phyloP scores from a whole-genome alignment of 2,797 vertebrate genomes.

The Manis pentadactyla region DNA sequence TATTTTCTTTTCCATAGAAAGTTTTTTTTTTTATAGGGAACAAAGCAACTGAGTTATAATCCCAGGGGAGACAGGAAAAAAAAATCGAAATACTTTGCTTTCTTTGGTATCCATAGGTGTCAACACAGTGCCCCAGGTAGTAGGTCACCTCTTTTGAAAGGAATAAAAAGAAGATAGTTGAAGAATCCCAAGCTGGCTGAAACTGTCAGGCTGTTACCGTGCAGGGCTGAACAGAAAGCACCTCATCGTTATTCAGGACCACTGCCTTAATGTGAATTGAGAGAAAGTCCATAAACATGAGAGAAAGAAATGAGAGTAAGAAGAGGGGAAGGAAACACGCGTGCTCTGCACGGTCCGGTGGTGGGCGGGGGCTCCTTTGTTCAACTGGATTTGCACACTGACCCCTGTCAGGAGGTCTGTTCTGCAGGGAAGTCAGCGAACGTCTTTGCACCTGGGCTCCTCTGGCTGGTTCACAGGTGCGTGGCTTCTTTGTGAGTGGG shows the following conservation, averaged over 20 bases:
- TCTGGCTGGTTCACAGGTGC: constrained; percentile 21
- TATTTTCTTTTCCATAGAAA: not conserved
- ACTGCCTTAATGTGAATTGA: not conserved
- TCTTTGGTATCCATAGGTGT: not conserved
- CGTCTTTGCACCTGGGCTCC: not conserved
- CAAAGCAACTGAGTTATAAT: not conserved
- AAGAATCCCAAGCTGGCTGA: constrained; percentile 14
- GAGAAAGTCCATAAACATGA: not conserved
- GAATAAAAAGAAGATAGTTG: not conserved
- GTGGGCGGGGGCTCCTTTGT: not conserved
- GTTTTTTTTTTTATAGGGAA: not conserved
- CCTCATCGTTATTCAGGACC: not conserved
- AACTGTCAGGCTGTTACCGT: not conserved
- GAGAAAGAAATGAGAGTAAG: not conserved
- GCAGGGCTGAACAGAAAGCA: not conserved
- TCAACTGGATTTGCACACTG: not conserved
- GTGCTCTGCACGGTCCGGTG: not conserved
- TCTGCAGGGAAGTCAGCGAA: accelerated
- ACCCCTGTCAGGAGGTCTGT: not conserved
- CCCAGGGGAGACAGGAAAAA: not conserved
- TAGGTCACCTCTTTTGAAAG: not conserved
- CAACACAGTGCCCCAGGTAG: constrained; percentile 24
- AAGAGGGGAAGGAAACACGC: not conserved
- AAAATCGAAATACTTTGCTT: not conserved
- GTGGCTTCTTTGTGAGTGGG: not conserved